phyloP scores from a whole-genome alignment of 2,797 vertebrate species.

The Coregonus ussuriensis region DNA sequence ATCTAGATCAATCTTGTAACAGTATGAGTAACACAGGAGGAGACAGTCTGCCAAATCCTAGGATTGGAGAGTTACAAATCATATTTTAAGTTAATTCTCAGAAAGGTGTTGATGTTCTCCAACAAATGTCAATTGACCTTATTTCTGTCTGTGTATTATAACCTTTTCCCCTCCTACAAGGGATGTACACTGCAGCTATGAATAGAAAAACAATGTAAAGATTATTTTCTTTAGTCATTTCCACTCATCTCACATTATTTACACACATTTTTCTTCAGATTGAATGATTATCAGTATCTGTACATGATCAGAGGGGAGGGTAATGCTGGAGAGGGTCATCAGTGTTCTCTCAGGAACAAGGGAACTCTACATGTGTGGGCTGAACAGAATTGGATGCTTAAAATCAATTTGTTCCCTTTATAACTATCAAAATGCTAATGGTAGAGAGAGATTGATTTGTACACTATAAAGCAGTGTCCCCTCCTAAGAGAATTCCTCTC shows the following conservation, averaged over 20 bases:
- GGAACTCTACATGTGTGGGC: no score
- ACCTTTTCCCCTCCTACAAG: background rate
- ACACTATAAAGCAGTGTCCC: background rate
- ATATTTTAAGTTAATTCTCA: background rate
- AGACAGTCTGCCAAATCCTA: background rate
- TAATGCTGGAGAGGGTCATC: background rate
- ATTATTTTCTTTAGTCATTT: background rate
- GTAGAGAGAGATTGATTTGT: background rate
- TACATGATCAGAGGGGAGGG: background rate
- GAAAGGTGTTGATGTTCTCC: background rate
- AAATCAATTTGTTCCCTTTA: background rate
- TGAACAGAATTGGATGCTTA: background rate
- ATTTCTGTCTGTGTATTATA: background rate
- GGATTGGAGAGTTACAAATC: background rate
- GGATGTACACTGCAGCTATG: background rate
- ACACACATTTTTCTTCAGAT: background rate
- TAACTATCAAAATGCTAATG: background rate
- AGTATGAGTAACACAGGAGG: slow-evolving; percentile 5
- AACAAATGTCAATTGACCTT: background rate
- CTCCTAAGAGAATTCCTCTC: background rate
- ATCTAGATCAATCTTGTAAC: background rate
- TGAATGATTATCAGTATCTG: background rate
- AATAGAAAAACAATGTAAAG: background rate
- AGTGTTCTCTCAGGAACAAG: background rate
- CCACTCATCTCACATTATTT: background rate